These are phyloP conservation scores for Trissoscelio sp. DNA, from an alignment of 2,888 invertebrate genomes.

Conservation along the genomic window DNA sequence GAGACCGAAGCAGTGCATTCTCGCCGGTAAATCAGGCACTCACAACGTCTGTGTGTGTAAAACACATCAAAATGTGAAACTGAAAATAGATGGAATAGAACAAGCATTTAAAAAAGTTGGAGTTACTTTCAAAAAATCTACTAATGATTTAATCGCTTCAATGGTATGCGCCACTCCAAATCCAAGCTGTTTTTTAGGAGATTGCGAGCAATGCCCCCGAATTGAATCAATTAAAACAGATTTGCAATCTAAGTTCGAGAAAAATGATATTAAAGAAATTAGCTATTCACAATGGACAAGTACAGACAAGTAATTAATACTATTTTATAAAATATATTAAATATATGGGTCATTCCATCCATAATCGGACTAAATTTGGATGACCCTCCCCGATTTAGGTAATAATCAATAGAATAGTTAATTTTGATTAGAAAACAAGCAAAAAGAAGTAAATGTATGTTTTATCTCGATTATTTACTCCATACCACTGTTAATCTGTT, in stretches of 20 bases:
- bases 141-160: slow-evolving; percentile 3
- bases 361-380: too few species aligned
- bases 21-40: slow-evolving; percentile 18
- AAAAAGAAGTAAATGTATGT: too few species aligned
- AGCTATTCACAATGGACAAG: slow-evolving; percentile 21
- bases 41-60: slow-evolving; percentile 45
- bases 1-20: slow-evolving; percentile 23
- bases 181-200: background rate
- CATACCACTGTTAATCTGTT: too few species aligned
- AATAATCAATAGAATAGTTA: too few species aligned
- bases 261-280: slow-evolving; percentile 21
- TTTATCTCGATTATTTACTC: too few species aligned
- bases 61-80: slow-evolving; percentile 18
- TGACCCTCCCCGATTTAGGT: too few species aligned
- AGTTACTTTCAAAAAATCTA: slow-evolving; percentile 1
- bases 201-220: slow-evolving; percentile 1
- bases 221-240: background rate
- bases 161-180: slow-evolving; percentile 13
- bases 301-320: slow-evolving; percentile 53
- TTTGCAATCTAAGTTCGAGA: background rate
- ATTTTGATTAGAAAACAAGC: too few species aligned
- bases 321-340: too few species aligned
- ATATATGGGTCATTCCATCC: too few species aligned
- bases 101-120: slow-evolving; percentile 5
- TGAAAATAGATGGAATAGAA: slow-evolving; percentile 5